Conservation (phyloP, 2,113 vertebrate genomes). For the Hemichromis elongatus region DNA sequence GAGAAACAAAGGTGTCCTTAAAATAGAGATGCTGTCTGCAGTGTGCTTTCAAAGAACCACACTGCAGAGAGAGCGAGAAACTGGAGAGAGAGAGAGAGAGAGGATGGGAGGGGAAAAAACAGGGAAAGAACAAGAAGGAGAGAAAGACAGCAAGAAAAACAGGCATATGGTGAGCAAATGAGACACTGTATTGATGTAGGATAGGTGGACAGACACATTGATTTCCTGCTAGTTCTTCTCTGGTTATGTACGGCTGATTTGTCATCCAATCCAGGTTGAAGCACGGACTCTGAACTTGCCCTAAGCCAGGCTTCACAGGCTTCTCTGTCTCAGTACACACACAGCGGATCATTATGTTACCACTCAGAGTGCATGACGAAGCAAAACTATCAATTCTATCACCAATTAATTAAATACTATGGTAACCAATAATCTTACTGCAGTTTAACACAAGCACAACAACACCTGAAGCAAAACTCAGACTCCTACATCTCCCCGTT, state of each 20-base stretch:
- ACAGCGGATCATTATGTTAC: constrained; percentile 27
- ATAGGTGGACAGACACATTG: constrained; percentile 53
- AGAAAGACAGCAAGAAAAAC: background rate
- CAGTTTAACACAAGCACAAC: background rate
- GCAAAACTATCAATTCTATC: background rate
- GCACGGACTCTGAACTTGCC: constrained; percentile 7
- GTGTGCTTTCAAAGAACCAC: constrained; percentile 32
- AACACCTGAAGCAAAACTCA: background rate
- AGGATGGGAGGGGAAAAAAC: background rate
- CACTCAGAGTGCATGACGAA: background rate
- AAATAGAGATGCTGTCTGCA: constrained; percentile 43
- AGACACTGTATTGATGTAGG: constrained; percentile 47
- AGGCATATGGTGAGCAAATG: constrained; percentile 3
- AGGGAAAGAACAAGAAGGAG: background rate
- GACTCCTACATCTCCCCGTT: background rate
- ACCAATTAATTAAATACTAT: background rate
- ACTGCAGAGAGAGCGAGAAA: background rate
- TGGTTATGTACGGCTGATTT: constrained; percentile 30
- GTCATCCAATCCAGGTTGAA: constrained; percentile 53
- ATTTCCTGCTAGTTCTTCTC: constrained; percentile 59
- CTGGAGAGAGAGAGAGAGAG: background rate
- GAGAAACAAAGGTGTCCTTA: constrained; percentile 42
- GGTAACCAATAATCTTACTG: background rate
- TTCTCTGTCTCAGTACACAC: background rate
- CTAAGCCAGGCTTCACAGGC: background rate